Evolutionary conservation across 2,888 invertebrate species (phyloP).

Genomic region (Ennomos erosarius): DNA sequence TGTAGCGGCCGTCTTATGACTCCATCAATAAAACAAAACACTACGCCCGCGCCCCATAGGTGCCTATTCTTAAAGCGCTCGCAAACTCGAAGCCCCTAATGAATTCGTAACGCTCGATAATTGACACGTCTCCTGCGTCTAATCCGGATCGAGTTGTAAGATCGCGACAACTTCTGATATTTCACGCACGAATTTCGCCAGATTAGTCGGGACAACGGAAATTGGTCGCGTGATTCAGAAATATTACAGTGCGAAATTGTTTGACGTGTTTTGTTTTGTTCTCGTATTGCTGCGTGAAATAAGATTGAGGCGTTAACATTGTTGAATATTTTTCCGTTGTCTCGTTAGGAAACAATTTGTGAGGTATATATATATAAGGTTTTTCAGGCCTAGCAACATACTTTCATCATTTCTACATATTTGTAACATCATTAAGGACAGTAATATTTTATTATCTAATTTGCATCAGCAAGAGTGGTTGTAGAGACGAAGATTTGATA

Average conservation of each 20-base stretch:
- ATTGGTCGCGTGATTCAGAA: slow-evolving; percentile 47
- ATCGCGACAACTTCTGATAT: slow-evolving; percentile 71
- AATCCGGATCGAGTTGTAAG: slow-evolving; percentile 56
- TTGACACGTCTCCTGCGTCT: slow-evolving; percentile 66
- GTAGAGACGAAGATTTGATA: too few species aligned
- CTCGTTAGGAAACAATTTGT: slow-evolving; percentile 14
- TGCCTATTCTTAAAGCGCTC: slow-evolving; percentile 34
- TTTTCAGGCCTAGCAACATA: background rate
- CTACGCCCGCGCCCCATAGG: slow-evolving; percentile 8
- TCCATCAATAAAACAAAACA: slow-evolving; percentile 14
- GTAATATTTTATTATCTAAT: too few species aligned
- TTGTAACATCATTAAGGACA: too few species aligned
- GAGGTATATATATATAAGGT: background rate
- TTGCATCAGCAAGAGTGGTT: background rate
- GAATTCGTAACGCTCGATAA: slow-evolving; percentile 65
- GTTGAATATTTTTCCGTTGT: slow-evolving; percentile 12
- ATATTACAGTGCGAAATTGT: slow-evolving; percentile 27
- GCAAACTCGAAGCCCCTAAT: slow-evolving; percentile 46
- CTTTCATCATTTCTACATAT: too few species aligned
- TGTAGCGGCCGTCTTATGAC: too few species aligned
- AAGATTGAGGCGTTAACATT: slow-evolving; percentile 3
- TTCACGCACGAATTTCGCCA: slow-evolving; percentile 66
- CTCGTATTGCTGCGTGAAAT: too few species aligned
- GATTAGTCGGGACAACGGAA: slow-evolving; percentile 33
- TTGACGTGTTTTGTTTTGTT: slow-evolving; percentile 22